phyloP scores from a whole-genome alignment of 2,113 vertebrate species.

The Cottus gobio region DNA sequence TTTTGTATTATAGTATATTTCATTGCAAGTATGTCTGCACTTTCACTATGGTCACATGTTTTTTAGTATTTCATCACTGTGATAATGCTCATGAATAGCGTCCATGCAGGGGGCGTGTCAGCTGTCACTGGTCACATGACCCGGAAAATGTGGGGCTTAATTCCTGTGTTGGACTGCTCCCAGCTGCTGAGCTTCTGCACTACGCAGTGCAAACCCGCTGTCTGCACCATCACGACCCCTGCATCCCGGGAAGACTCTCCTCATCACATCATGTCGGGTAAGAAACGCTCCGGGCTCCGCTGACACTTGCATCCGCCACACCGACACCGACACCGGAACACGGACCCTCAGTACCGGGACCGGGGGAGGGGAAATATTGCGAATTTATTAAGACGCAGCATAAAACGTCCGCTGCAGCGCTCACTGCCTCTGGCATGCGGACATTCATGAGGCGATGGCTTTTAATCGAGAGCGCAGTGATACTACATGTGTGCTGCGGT shows the following conservation, averaged over 20 bases:
- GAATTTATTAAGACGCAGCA: neutral
- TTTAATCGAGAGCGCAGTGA: no score
- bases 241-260: constrained; percentile 34
- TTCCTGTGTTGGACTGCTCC: constrained; percentile 64
- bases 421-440: rapidly evolving
- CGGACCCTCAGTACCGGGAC: neutral
- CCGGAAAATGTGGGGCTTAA: constrained; percentile 77
- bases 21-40: neutral
- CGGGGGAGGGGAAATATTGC: neutral
- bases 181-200: constrained; percentile 71
- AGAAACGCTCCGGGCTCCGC: constrained; percentile 21
- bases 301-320: neutral
- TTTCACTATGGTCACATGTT: neutral
- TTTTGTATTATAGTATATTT: neutral
- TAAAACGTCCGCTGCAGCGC: neutral
- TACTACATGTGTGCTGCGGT: no score
- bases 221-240: constrained; percentile 34
- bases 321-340: constrained; percentile 15
- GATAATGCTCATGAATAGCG: neutral
- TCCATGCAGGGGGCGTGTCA: constrained; percentile 61
- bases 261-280: constrained; percentile 73
- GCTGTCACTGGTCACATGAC: constrained; percentile 73
- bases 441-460: rapidly evolving
- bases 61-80: neutral
- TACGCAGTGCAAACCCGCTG: constrained; percentile 46